Percentiles rank a stretch among this genome's conserved stretches.
These are phyloP conservation scores for Pterois miles DNA, from an alignment of 2,797 vertebrate species.

Conservation along the genomic window DNA sequence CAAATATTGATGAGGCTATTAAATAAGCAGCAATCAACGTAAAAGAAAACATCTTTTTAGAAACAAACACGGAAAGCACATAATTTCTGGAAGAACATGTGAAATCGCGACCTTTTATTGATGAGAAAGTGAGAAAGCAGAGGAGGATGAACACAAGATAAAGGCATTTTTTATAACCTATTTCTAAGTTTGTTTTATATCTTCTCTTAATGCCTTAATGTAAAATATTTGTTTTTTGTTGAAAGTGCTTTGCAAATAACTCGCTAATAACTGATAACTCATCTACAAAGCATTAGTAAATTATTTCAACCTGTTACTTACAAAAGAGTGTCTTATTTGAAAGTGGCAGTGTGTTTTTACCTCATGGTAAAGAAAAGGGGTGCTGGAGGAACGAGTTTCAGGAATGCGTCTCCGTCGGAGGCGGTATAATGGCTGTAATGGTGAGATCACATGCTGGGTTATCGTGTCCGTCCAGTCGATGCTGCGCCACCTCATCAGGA, in stretches of 20 bases:
- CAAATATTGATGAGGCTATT: background rate
- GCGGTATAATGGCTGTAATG: slow-evolving; percentile 38
- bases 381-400: slow-evolving; percentile 13
- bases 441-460: slow-evolving; percentile 48
- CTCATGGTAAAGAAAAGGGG: slow-evolving; percentile 4
- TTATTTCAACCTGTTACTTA: background rate
- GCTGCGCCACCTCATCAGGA: slow-evolving; percentile 46
- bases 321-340: background rate
- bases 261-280: background rate
- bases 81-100: background rate
- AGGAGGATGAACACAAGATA: background rate
- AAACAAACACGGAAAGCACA: background rate
- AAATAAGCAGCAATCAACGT: background rate
- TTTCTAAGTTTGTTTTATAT: background rate
- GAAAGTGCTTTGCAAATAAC: background rate
- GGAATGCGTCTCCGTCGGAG: slow-evolving; percentile 20
- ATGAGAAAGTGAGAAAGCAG: background rate
- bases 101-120: background rate
- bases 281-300: background rate
- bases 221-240: background rate
- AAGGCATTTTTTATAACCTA: background rate
- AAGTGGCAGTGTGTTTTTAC: background rate
- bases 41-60: background rate
- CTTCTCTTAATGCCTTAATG: background rate
- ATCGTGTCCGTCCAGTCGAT: slow-evolving; percentile 47